Base-by-base conservation (phyloP, 2,113 vertebrate genomes). In the Ctenomys sociabilis region DNA sequence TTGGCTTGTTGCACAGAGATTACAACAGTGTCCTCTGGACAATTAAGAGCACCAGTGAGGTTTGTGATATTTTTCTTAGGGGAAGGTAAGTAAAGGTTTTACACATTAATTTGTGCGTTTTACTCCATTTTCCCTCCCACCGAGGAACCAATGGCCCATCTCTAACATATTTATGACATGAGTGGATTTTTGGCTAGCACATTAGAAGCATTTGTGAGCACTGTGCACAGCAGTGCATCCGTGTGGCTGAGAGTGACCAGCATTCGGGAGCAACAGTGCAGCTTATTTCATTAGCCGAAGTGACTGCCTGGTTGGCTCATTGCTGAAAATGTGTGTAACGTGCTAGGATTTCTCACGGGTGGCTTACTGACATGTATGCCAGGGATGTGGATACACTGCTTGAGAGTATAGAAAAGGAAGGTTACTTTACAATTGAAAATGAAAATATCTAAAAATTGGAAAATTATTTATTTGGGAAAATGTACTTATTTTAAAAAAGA, bases 401-500 rank as follows among this genome's bases (percentile, higher is more conserved):
- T 85, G 45, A 37, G 85, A 22, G 52, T 77, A 73, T 63, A 57
- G 12, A 86, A 16, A 91, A 64, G 1, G n/a, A n/a, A n/a, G n/a
- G n/a, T n/a, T n/a, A n/a, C n/a, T 22, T 66, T 68, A 40, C 0
- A 85, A 64, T 80, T 75, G 3, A 66, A 72, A 93, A 80, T 80
- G 14, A 64, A 91, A 91, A 16, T 52, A 49, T 9, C 35, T 54
- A 52, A 40, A 78, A 32, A 26, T 43, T 14, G 9, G 24, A 57
- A 85, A 12, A 9, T 8, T 35, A 64, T 43, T 75, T 66, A 68
- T n/a, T 88, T 75, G 52, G 54, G 19, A 1, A 90, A 84, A 75
- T 94, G 30, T 78, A 84, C 70, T 92, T 84, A 93, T 26, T 75
- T 89, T 37, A 85, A 10, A 89, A 85, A 89, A 94, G 77, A 10